Conservation (phyloP, 1,140 invertebrate species). For the Armadillidium nasatum region DNA sequence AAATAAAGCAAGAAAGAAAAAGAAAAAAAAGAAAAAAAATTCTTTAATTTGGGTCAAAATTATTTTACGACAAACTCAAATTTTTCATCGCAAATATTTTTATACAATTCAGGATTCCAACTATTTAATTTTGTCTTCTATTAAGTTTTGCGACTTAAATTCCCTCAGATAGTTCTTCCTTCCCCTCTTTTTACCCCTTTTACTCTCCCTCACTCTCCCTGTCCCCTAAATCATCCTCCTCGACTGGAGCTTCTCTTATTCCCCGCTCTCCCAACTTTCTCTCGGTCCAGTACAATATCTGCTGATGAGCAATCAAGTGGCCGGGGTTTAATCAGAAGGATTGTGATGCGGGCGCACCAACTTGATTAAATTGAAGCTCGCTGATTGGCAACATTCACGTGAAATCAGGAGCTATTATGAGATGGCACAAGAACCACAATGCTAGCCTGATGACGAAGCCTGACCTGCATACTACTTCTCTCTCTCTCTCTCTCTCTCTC, state of each 20-base stretch:
- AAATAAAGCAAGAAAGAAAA: too few species aligned
- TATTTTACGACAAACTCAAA: too few species aligned
- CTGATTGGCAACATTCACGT: slow-evolving; percentile 44
- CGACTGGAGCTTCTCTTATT: neutral
- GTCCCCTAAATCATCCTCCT: neutral
- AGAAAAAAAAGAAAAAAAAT: too few species aligned
- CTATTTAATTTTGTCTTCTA: too few species aligned
- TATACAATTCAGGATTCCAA: too few species aligned
- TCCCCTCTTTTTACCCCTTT: neutral
- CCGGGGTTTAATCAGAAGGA: slow-evolving; percentile 39
- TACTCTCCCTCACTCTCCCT: neutral
- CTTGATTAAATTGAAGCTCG: slow-evolving; percentile 40
- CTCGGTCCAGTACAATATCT: slow-evolving; percentile 3
- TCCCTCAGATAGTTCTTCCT: neutral
- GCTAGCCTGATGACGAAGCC: slow-evolving; percentile 38
- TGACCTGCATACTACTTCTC: slow-evolving; percentile 36
- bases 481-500: slow-evolving; percentile 3
- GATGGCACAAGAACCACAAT: slow-evolving; percentile 35
- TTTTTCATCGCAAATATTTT: too few species aligned
- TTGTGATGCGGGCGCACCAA: slow-evolving; percentile 40
- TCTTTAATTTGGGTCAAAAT: too few species aligned
- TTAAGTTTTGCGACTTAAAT: too few species aligned
- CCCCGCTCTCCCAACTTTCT: neutral
- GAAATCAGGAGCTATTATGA: slow-evolving; percentile 42
- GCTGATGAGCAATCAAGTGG: slow-evolving; percentile 2